Base-by-base conservation (phyloP, 2,797 vertebrate genomes). In the Sebastes steindachneri region DNA sequence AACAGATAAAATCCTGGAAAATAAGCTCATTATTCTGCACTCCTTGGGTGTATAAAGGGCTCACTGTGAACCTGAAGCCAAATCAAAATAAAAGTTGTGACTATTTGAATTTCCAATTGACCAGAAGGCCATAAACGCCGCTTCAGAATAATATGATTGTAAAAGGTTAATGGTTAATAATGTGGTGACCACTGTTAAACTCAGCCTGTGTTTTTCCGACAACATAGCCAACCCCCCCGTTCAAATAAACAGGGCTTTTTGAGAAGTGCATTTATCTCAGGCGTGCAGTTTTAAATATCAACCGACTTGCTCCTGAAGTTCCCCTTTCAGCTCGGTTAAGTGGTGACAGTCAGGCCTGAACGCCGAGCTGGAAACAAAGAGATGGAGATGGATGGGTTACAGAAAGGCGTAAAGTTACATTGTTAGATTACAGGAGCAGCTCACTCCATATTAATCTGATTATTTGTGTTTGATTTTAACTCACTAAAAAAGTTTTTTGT, bases 251-350 rank as follows among this genome's bases (percentile, higher is more conserved):
- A 10, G 31, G 31, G 53, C 54, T 88, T 93, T 94, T 91, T 93
- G 92, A 94, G 94, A 95, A 94, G 93, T 93, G 81, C 67, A 88
- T 94, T 93, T 93, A 92, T 93, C 92, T 85, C 68, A 45, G 73
- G 84, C 55, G 71, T 82, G 77, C 79, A 80, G 94, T 96, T 97
- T 96, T 96, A 97, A 96, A 96, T 96, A 96, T 94, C 95, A 96
- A 97, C 96, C 31, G 95, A 95, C 95, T 85, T 72, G 80, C 65
- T 71, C 70, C 81, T 69, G 88, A 93, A 96, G 95, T 97, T 97
- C 96, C 96, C 94, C 95, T 96, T 97, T 96, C 88, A 80, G 88
- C 73, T 64, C 55, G 3, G 79, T 76, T 73, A 72, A 90, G 85
- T 45, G 72, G 58, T 15, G 62, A 73, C 76, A 68, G 77, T 77